A percentile compares a stretch with the other conserved stretches of the same genome.
Evolutionary conservation across 2,113 vertebrate genomes (phyloP).

Genomic region (Sula dactylatra): DNA sequence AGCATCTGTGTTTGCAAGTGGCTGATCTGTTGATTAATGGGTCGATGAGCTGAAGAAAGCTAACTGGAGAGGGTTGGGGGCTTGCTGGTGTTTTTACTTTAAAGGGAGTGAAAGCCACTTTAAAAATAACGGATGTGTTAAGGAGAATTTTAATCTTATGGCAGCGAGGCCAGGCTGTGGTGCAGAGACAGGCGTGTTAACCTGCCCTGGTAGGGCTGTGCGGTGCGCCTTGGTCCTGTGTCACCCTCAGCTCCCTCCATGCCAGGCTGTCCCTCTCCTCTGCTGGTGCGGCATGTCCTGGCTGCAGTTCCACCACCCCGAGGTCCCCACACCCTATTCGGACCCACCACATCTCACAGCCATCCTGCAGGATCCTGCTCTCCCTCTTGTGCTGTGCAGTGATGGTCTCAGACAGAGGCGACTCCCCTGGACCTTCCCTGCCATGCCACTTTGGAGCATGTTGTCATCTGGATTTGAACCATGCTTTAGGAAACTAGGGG

Average conservation of each 20-base stretch:
- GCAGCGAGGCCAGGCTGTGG: background rate
- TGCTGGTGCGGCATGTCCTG: background rate
- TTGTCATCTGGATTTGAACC: background rate
- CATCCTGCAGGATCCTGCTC: background rate
- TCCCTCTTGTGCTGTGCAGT: background rate
- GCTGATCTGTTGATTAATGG: slow-evolving; percentile 45
- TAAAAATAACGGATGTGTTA: background rate
- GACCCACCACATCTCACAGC: accelerated
- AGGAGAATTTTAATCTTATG: background rate
- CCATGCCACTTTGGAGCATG: background rate
- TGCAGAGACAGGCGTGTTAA: background rate
- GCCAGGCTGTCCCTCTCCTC: background rate
- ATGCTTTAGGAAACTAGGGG: background rate
- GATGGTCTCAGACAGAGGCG: background rate
- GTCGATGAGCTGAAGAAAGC: slow-evolving; percentile 2
- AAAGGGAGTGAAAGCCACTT: background rate
- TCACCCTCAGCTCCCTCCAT: background rate
- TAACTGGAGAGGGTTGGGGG: background rate
- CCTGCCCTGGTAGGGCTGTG: background rate
- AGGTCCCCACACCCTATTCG: accelerated
- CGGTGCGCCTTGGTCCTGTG: background rate
- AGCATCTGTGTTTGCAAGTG: background rate
- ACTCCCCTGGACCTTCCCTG: background rate
- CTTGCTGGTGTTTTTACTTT: background rate
- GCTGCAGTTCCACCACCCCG: accelerated